Percentiles rank a stretch among this genome's conserved stretches.
Conservation (phyloP, 2,888 invertebrate species). For the Brenthis ino region DNA sequence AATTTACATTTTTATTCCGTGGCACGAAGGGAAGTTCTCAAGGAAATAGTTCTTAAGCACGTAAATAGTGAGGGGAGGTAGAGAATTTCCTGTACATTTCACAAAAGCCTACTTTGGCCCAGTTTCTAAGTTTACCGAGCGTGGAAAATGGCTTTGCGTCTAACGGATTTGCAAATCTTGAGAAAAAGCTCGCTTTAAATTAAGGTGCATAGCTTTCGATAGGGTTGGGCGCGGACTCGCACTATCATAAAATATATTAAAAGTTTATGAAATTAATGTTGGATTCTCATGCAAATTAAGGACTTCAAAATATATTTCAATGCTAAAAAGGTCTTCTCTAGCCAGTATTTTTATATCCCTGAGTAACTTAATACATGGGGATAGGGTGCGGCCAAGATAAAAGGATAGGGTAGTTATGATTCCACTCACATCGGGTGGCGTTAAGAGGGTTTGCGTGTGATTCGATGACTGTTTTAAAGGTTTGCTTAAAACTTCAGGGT, state of each 20-base stretch:
- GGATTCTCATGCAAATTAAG: conserved; percentile 7
- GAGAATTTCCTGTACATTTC: conserved; percentile 68
- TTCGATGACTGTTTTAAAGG: conserved; percentile 37
- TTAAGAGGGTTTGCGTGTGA: conserved; percentile 35
- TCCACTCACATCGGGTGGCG: conserved; percentile 35
- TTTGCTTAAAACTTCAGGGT: conserved; percentile 33
- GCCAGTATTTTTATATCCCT: conserved; percentile 32
- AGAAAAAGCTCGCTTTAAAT: conserved; percentile 48
- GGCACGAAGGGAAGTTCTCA: conserved; percentile 57
- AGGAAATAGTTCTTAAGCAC: conserved; percentile 74
- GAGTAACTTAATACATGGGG: conserved; percentile 35
- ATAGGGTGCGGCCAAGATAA: conserved; percentile 37
- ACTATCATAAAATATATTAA: conserved; percentile 15
- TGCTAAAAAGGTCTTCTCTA: conserved; percentile 23
- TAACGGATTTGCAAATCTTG: conserved; percentile 69
- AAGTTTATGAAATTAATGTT: conserved; percentile 2
- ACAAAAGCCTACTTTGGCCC: conserved; percentile 77
- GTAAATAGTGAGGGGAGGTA: conserved; percentile 63
- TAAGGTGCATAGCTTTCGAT: conserved; percentile 33
- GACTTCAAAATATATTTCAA: conserved; percentile 32
- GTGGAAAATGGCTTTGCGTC: conserved; percentile 72
- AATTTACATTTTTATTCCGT: conserved; percentile 65
- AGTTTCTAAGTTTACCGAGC: conserved; percentile 77
- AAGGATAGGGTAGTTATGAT: conserved; percentile 41
- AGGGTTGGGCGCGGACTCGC: conserved; percentile 4